phyloP scores from a whole-genome alignment of 2,113 vertebrate species.

The Nettapus auritus region DNA sequence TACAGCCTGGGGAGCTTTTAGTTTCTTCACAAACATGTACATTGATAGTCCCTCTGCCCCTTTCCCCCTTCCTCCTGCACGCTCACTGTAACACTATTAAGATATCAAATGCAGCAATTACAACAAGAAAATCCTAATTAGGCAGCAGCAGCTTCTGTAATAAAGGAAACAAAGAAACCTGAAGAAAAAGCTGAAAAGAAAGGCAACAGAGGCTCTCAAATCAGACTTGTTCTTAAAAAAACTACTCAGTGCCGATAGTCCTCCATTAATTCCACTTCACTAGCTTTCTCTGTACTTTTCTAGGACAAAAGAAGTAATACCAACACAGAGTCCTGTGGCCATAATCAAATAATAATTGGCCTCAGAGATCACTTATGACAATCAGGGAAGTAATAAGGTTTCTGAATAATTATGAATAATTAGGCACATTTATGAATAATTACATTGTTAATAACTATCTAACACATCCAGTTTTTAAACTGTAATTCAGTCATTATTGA shows the following conservation, averaged over 20 bases:
- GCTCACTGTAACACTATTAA: constrained; percentile 70
- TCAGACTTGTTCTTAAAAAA: constrained; percentile 62
- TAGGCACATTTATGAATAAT: constrained; percentile 85
- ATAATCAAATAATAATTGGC: constrained; percentile 80
- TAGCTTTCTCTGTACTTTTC: constrained; percentile 35
- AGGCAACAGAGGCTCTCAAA: constrained; percentile 49
- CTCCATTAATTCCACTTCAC: constrained; percentile 11
- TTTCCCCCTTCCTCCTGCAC: constrained; percentile 41
- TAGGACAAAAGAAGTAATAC: constrained; percentile 55
- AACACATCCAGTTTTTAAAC: constrained; percentile 79
- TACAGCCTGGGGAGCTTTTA: background rate
- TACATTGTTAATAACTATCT: constrained; percentile 84
- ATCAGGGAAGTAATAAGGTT: constrained; percentile 82
- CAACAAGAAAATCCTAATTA: constrained; percentile 78
- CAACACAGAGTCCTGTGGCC: constrained; percentile 69
- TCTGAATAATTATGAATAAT: constrained; percentile 87
- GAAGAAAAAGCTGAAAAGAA: constrained; percentile 54
- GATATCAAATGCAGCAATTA: constrained; percentile 76
- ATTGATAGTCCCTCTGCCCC: constrained; percentile 52
- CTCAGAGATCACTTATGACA: constrained; percentile 79
- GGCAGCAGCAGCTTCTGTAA: constrained; percentile 63
- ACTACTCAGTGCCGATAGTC: background rate
- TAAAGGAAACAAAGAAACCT: constrained; percentile 63
- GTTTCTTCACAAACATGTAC: constrained; percentile 29
- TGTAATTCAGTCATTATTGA: constrained; percentile 77